Percentiles rank a stretch among this genome's conserved stretches.
Conservation (phyloP, 2,797 vertebrate species). For the Luscinia luscinia region DNA sequence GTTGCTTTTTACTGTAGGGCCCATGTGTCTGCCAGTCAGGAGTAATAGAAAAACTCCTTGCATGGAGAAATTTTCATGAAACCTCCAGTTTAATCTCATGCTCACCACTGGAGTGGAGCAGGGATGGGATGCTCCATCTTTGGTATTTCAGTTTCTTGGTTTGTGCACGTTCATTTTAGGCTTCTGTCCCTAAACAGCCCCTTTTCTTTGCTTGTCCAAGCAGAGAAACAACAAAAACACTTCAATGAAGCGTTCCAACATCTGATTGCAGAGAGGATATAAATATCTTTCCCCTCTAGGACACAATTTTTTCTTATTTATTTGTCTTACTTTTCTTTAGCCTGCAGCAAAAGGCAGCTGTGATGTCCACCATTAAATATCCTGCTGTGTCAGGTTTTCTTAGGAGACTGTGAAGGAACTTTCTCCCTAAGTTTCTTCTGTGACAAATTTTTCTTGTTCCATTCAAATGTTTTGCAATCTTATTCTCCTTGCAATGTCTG, state of each 20-base stretch:
- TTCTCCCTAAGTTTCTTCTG: neutral
- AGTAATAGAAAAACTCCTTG: neutral
- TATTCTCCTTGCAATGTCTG: neutral
- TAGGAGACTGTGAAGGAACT: neutral
- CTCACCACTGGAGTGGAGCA: fast-evolving
- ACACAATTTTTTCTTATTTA: neutral
- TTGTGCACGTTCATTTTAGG: neutral
- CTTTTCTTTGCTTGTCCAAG: neutral
- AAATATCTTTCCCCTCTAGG: neutral
- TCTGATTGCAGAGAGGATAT: neutral
- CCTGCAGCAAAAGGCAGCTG: neutral
- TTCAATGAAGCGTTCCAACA: neutral
- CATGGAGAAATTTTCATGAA: neutral
- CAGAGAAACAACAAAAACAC: too few relatives aligned
- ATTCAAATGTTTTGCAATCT: neutral
- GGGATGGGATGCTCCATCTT: neutral
- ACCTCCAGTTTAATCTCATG: neutral
- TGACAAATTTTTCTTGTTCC: neutral
- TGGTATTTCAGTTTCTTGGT: neutral
- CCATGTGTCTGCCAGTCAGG: neutral
- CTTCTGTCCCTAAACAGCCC: neutral
- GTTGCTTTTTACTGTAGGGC: neutral
- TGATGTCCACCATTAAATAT: neutral
- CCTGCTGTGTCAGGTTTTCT: neutral
- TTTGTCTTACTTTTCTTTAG: neutral